Conservation (phyloP, 2,888 invertebrate species). For the Xiphydria camelus region DNA sequence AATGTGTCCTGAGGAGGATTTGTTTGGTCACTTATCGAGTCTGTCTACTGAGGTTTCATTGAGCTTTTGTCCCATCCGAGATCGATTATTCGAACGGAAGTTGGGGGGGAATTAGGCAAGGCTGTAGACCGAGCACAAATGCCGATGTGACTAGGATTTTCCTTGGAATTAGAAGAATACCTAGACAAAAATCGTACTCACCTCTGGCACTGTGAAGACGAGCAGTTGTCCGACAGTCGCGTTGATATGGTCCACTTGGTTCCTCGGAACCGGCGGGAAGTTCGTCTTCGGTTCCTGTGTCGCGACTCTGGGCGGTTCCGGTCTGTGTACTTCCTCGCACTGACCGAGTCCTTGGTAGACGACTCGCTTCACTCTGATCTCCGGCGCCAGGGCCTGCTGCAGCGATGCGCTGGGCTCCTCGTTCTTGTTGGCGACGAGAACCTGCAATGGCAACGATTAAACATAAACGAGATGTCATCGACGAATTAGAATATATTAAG, state of each 20-base stretch:
- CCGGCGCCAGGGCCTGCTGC: constrained; percentile 66
- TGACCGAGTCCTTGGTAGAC: constrained; percentile 69
- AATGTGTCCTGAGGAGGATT: constrained; percentile 83
- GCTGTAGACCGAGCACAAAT: constrained; percentile 10
- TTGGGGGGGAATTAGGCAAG: too few species aligned
- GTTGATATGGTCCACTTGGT: constrained; percentile 82
- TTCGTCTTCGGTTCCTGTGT: constrained; percentile 66
- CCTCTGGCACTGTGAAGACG: constrained; percentile 79
- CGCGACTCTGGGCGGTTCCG: constrained; percentile 59
- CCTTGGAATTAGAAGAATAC: too few species aligned
- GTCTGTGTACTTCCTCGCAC: constrained; percentile 64
- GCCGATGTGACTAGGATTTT: neutral
- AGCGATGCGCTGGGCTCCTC: constrained; percentile 67
- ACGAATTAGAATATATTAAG: neutral
- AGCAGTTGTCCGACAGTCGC: constrained; percentile 82
- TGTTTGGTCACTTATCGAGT: too few species aligned
- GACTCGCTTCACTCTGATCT: constrained; percentile 69
- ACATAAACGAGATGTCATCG: constrained; percentile 4
- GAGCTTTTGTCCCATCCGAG: too few species aligned
- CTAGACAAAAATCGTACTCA: too few species aligned
- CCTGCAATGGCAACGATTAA: constrained; percentile 54
- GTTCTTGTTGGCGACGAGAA: constrained; percentile 61
- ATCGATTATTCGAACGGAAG: too few species aligned
- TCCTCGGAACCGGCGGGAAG: constrained; percentile 76
- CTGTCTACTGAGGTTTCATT: too few species aligned